A percentile compares a stretch with the other conserved stretches of the same genome.
Evolutionary conservation across 2,113 vertebrate species (phyloP).

Genomic region (Elachura formosa): DNA sequence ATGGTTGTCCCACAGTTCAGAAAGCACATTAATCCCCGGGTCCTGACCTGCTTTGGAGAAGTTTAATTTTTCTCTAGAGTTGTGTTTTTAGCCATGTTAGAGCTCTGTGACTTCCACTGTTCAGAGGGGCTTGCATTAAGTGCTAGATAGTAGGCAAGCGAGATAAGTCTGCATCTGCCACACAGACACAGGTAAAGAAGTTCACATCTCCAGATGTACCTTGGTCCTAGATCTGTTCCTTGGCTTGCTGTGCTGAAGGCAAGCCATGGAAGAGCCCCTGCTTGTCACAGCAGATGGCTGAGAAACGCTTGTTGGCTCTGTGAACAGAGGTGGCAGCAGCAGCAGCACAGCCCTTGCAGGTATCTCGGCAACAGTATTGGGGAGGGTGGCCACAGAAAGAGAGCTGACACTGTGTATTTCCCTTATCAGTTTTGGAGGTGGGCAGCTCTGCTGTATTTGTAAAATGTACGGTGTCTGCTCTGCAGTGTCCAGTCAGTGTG

Average conservation of each 20-base stretch:
- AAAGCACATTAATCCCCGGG: neutral
- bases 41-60: neutral
- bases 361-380: neutral
- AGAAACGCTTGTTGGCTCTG: neutral
- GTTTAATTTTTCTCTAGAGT: neutral
- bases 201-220: neutral
- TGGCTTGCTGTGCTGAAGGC: neutral
- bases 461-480: neutral
- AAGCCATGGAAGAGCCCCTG: neutral
- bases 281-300: neutral
- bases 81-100: neutral
- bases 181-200: neutral
- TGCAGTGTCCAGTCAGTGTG: neutral
- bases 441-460: neutral
- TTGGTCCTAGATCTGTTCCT: accelerated
- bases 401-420: neutral
- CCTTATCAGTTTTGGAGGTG: neutral
- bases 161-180: neutral
- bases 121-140: neutral
- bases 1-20: neutral
- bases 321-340: neutral
- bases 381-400: neutral
- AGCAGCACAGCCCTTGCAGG: neutral
- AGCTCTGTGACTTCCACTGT: neutral
- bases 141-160: neutral